These are phyloP conservation scores for Colaptes auratus DNA, from an alignment of 2,113 vertebrate species.

Conservation along the genomic window DNA sequence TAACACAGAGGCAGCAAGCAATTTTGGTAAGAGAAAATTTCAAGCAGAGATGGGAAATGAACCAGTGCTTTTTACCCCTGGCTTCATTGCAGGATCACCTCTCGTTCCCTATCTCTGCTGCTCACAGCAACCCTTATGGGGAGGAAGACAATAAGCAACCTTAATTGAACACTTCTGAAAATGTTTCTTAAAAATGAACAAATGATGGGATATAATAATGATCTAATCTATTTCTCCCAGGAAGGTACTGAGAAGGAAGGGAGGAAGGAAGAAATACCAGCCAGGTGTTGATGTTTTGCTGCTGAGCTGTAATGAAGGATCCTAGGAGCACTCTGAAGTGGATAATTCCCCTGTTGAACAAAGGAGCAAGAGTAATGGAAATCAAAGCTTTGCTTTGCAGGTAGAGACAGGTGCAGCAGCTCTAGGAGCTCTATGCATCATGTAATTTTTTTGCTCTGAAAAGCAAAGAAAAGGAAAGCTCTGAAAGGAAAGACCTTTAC, in stretches of 20 bases:
- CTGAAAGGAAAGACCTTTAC: background rate
- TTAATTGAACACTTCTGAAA: background rate
- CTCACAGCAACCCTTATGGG: background rate
- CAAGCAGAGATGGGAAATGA: background rate
- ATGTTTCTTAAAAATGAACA: background rate
- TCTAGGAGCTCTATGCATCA: background rate
- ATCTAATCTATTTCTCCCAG: background rate
- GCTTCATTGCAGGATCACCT: background rate
- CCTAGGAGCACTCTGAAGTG: background rate
- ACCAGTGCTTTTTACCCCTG: background rate
- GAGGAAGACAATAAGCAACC: background rate
- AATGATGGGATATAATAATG: background rate
- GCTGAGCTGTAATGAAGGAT: background rate
- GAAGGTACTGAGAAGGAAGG: background rate
- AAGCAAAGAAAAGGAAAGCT: background rate
- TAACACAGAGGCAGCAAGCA: background rate
- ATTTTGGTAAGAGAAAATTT: background rate
- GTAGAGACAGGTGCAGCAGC: background rate
- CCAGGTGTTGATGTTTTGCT: fast-evolving
- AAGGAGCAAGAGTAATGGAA: background rate
- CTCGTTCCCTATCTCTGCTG: background rate
- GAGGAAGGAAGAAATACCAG: background rate
- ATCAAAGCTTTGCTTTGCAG: background rate
- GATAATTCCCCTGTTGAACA: background rate
- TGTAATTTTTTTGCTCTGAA: background rate